These are phyloP conservation scores for Lasiommata megera DNA, from an alignment of 2,888 invertebrate species.

Conservation along the genomic window DNA sequence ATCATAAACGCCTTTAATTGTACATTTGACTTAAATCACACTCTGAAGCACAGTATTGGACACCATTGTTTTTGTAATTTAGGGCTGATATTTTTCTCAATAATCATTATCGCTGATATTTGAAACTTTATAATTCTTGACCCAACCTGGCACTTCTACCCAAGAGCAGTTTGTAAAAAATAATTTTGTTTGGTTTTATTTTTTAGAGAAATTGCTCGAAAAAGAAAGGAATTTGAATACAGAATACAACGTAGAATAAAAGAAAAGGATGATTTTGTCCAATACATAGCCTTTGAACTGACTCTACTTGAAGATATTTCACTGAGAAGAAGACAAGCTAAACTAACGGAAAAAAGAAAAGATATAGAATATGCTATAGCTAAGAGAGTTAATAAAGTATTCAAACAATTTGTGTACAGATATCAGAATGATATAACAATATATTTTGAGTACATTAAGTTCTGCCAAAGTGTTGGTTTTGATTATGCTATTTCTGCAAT, in stretches of 20 bases:
- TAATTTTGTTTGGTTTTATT: not conserved
- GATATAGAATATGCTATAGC: constrained; percentile 86
- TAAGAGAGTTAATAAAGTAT: constrained; percentile 87
- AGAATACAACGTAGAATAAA: constrained; percentile 85
- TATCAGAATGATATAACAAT: constrained; percentile 88
- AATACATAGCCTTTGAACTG: constrained; percentile 87
- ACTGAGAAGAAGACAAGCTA: constrained; percentile 80
- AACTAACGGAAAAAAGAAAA: constrained; percentile 82
- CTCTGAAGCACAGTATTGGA: too few species aligned
- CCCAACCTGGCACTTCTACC: too few species aligned
- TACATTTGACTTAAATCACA: too few species aligned
- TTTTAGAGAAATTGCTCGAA: constrained; percentile 84
- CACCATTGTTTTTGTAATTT: too few species aligned
- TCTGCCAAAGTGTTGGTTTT: constrained; percentile 85
- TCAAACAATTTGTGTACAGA: constrained; percentile 84
- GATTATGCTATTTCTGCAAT: constrained; percentile 77
- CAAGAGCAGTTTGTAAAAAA: not conserved
- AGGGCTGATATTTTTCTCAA: too few species aligned
- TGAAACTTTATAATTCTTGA: too few species aligned
- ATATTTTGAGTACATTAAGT: constrained; percentile 90
- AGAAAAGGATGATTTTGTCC: constrained; percentile 85
- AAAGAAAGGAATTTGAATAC: constrained; percentile 86
- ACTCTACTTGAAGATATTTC: constrained; percentile 84
- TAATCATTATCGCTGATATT: too few species aligned
- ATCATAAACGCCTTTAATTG: too few species aligned